A percentile compares a stretch with the other conserved stretches of the same genome.
These are phyloP conservation scores for Pollenia labialis DNA, from an alignment of 2,888 invertebrate genomes.

Conservation along the genomic window DNA sequence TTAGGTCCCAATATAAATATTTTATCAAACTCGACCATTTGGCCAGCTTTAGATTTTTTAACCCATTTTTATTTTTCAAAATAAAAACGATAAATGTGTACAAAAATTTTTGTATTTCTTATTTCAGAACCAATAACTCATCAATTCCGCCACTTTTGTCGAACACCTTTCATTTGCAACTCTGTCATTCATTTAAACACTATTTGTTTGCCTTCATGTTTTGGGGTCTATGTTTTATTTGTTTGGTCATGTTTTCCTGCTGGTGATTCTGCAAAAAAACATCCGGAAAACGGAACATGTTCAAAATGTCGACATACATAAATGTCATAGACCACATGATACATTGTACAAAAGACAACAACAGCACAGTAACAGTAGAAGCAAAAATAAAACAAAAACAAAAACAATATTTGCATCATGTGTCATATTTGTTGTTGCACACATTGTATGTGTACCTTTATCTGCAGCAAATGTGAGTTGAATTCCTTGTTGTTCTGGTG, in stretches of 20 bases:
- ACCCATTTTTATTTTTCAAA: too few relatives aligned
- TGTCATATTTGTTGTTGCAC: conserved; percentile 40
- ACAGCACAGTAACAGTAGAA: not conserved
- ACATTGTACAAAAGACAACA: conserved; percentile 41
- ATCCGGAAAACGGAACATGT: conserved; percentile 53
- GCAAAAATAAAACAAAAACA: conserved; percentile 4
- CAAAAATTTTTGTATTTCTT: not conserved
- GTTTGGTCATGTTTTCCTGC: conserved; percentile 59
- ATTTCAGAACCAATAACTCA: not conserved
- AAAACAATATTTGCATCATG: conserved; percentile 46
- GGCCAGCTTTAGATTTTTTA: too few relatives aligned
- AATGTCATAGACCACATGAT: conserved; percentile 55
- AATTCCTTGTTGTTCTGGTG: conserved; percentile 8
- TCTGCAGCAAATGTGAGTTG: conserved; percentile 19
- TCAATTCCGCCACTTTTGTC: conserved; percentile 8
- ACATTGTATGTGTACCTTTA: not conserved
- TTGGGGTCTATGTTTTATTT: conserved; percentile 24
- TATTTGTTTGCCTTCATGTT: conserved; percentile 2
- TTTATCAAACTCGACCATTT: too few relatives aligned
- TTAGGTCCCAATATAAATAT: too few relatives aligned
- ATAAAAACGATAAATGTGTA: not conserved
- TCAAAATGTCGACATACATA: conserved; percentile 55
- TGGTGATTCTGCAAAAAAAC: conserved; percentile 40
- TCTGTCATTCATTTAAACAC: conserved; percentile 1
- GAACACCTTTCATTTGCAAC: not conserved